These are phyloP conservation scores for Pollimyrus isidori DNA, from an alignment of 2,113 vertebrate genomes.

Conservation along the genomic window DNA sequence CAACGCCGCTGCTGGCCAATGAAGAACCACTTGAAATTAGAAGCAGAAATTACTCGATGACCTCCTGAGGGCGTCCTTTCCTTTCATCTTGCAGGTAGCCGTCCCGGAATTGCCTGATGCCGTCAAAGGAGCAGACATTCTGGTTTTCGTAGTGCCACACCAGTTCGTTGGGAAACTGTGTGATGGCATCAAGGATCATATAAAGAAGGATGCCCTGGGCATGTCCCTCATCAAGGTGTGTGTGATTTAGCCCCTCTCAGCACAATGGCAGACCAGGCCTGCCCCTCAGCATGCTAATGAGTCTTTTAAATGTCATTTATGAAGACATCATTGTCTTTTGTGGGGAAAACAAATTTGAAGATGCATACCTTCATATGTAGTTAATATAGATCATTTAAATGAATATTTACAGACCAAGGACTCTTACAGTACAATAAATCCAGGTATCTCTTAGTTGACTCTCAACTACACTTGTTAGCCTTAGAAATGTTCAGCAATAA, in stretches of 20 bases:
- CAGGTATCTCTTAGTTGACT: background rate
- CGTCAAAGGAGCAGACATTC: constrained; percentile 72
- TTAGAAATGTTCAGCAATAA: background rate
- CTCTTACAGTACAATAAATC: background rate
- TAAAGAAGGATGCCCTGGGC: constrained; percentile 76
- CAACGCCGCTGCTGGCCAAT: background rate
- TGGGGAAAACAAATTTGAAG: background rate
- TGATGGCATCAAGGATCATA: constrained; percentile 80
- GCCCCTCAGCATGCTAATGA: background rate
- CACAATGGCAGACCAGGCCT: background rate
- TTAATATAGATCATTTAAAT: background rate
- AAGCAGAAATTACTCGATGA: background rate
- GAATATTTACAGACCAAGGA: background rate
- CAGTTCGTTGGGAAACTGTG: constrained; percentile 83
- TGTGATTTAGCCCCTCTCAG: background rate
- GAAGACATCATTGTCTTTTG: background rate
- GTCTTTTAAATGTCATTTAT: background rate
- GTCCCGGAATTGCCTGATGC: constrained; percentile 80
- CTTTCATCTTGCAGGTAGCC: constrained; percentile 63
- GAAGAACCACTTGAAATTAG: background rate
- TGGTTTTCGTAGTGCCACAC: constrained; percentile 92
- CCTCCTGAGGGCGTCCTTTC: background rate
- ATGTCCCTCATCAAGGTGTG: constrained; percentile 92
- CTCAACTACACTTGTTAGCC: background rate
- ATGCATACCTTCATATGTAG: background rate